phyloP scores from a whole-genome alignment of 2,797 vertebrate species.

The Danionella dracula region DNA sequence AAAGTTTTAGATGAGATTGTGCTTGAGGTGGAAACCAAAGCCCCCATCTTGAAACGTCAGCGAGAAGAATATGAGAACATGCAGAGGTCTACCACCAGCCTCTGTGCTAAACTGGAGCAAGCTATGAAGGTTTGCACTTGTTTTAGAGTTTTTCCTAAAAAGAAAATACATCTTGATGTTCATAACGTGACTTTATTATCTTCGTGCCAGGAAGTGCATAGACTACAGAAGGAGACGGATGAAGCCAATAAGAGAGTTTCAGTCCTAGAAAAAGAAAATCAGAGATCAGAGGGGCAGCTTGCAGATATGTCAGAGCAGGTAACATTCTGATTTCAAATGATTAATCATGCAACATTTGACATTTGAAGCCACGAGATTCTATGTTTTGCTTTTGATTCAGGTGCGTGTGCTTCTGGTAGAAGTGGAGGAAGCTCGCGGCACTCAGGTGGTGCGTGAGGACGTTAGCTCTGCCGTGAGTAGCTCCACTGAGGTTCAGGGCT shows the following conservation, averaged over 20 bases:
- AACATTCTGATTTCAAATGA: neutral
- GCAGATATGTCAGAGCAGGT: conserved; percentile 91
- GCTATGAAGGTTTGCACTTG: conserved; percentile 77
- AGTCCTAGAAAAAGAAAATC: conserved; percentile 78
- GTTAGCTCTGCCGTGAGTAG: conserved; percentile 81
- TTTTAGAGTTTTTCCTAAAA: neutral
- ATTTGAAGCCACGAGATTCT: neutral
- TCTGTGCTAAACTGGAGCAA: conserved; percentile 89
- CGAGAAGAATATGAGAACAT: conserved; percentile 90
- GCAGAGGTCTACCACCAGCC: conserved; percentile 82
- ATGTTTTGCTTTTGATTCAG: conserved; percentile 51
- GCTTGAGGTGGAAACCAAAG: conserved; percentile 91
- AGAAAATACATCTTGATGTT: neutral
- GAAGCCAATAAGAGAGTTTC: conserved; percentile 80
- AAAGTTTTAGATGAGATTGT: conserved; percentile 90
- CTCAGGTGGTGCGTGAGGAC: conserved; percentile 80
- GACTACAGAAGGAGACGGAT: conserved; percentile 83
- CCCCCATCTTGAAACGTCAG: conserved; percentile 85
- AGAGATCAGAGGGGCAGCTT: conserved; percentile 78
- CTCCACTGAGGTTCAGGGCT: conserved; percentile 59
- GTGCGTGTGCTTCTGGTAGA: conserved; percentile 85
- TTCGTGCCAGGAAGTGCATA: conserved; percentile 81
- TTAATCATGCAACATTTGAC: neutral
- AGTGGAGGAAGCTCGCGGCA: conserved; percentile 86
- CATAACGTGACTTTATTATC: neutral